Evolutionary conservation across 2,888 invertebrate genomes (phyloP), one percentile per base, ranked within the genome.

Genomic region (Diarsia rubi): DNA sequence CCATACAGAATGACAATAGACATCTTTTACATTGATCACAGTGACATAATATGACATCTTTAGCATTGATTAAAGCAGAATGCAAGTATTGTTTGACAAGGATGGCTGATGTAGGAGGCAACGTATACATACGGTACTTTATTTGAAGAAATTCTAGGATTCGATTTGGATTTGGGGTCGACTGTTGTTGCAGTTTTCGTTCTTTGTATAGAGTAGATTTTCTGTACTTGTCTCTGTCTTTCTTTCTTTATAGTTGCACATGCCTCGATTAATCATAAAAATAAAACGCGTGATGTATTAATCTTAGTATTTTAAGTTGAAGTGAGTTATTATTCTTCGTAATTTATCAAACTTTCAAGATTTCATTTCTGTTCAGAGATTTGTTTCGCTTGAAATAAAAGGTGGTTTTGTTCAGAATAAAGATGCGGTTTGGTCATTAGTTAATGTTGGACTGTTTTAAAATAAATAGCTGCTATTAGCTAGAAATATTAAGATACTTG

Each of bases 261-360:
- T 76, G 60, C 19, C 21, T 37, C 66, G 37, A 86, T 87, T 81
- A 82, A 87, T 86, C 82, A 84, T 75, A 82, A 75, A 68, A 84
- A 87, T 81, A 82, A 82, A 86, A 81, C 74, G 52, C 59, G 21
- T 68, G 65, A 82, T 84, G 63, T 81, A 86, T 86, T 87, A 86
- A 82, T 87, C 79, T 79, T 60, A 49, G 63, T 72, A 68, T 76
- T 78, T 84, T 76, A 84, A 79, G 69, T 79, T 81, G 82, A 76
- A 71, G 59, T 84, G 78, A 86, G 79, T 86, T 73, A 86, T 86
- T 86, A n/a, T 54, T 31, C 66, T 72, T 57, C 2, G 65, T 31
- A 67, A 79, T 84, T 72, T 79, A 84, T 84, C 84, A 84, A 83
- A 79, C 64, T 67, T 42, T 63, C 57, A 79, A 68, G 64, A 73